Evolutionary conservation across 2,888 invertebrate species (phyloP).

Genomic region (Tridacna crocea): DNA sequence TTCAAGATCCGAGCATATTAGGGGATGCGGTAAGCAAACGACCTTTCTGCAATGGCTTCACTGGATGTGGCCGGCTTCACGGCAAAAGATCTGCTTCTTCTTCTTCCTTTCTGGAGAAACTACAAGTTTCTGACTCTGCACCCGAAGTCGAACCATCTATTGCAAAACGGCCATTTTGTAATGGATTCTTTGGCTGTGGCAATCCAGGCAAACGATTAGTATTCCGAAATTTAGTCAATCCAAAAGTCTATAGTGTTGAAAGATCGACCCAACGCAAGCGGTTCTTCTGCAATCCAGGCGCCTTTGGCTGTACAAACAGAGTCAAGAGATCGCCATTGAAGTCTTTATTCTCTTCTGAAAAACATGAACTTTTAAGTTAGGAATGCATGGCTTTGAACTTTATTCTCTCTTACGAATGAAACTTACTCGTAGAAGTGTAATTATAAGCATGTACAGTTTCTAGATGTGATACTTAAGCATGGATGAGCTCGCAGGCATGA

Average conservation of each 20-base stretch:
- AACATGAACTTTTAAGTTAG: not conserved
- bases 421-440: constrained; percentile 4
- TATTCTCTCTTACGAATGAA: not conserved
- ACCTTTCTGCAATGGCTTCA: constrained; percentile 74
- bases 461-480: constrained; percentile 18
- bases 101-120: constrained; percentile 35
- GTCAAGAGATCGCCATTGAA: constrained; percentile 40
- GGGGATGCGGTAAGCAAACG: constrained; percentile 64
- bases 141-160: constrained; percentile 15
- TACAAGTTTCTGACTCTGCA: constrained; percentile 30
- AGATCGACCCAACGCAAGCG: constrained; percentile 33
- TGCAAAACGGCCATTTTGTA: constrained; percentile 74
- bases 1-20: not conserved
- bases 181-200: constrained; percentile 72
- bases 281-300: constrained; percentile 56
- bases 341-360: not conserved
- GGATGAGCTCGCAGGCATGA: not conserved
- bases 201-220: constrained; percentile 63
- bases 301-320: constrained; percentile 50
- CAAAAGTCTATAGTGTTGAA: constrained; percentile 20
- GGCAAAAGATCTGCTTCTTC: constrained; percentile 47
- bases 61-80: constrained; percentile 70
- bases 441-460: constrained; percentile 6
- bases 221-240: constrained; percentile 44
- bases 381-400: not conserved